Evolutionary conservation across 2,888 invertebrate genomes (phyloP), one percentile per base, ranked within the genome.

Genomic region (Eupithecia subumbrata): DNA sequence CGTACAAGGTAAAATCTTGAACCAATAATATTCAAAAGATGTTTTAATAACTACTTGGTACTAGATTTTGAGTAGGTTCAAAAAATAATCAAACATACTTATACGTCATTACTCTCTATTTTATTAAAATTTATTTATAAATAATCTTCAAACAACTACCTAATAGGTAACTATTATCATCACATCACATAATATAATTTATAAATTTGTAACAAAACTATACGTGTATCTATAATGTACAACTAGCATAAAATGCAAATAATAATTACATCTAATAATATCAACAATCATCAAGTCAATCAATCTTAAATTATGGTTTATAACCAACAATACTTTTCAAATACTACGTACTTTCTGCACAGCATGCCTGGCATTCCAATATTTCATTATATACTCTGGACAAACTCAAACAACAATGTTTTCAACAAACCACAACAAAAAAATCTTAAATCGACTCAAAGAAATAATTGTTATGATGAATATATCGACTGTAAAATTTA

Each of bases 161-260:
- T 40, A 60, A 60, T 74, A 64, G 76, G 76, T 74, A 78, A 76
- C 70, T 76, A 66, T 48, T 66, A 37, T 73, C 56, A 76, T 78
- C 74, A 78, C 40, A 8, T 40, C 40, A 40, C 74, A 76, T 77
- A 63, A 76, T 77, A 63, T 73, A 70, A 71, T 75, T 77, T 76
- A 76, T 77, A 75, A 78, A 76, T 70, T 37, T 64, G 22, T 74
- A 74, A 63, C 69, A 77, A 75, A 56, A 72, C 66, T 64, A 64
- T 25, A 43, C 12, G 66, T 66, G 69, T 70, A 69, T 68, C 73
- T 64, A 22, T 60, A 71, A 63, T 74, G 18, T 72, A 43, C 45
- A 73, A 74, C n/a, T 69, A 68, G 63, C 64, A 71, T 72, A 75
- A 72, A 75, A 71, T 77, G 75, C 77, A 40, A 48, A 66, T 70